A percentile compares a stretch with the other conserved stretches of the same genome.
These are phyloP conservation scores for Columbina picui DNA, from an alignment of 2,113 vertebrate genomes.

Conservation along the genomic window DNA sequence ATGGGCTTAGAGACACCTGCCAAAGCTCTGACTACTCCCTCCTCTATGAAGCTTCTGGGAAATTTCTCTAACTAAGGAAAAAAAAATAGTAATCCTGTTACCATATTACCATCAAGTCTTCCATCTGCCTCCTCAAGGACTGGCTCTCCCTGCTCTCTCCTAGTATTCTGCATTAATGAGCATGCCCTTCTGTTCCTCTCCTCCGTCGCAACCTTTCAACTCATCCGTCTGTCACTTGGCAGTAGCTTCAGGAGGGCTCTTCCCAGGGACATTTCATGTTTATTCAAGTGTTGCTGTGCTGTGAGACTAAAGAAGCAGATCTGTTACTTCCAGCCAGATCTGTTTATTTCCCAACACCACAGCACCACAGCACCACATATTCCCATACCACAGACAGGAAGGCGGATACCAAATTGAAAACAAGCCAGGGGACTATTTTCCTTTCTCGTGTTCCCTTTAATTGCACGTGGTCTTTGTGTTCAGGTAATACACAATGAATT, in stretches of 20 bases:
- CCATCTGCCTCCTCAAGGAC: not conserved
- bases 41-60: not conserved
- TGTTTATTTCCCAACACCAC: constrained; percentile 17
- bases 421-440: not conserved
- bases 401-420: not conserved
- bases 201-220: not conserved
- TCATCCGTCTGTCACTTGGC: constrained; percentile 58
- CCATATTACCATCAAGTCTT: not conserved
- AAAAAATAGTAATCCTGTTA: not conserved
- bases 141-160: not conserved
- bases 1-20: not conserved
- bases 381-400: not conserved
- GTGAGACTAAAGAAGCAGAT: constrained; percentile 28
- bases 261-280: constrained; percentile 27
- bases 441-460: not conserved
- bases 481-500: not conserved
- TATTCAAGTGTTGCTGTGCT: constrained; percentile 49
- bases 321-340: constrained; percentile 17
- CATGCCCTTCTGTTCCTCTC: constrained; percentile 33
- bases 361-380: not conserved
- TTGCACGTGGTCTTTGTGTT: not conserved
- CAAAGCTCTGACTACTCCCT: not conserved
- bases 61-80: not conserved
- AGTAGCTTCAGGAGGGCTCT: not conserved
- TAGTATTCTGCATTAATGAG: constrained; percentile 23